A percentile compares a stretch with the other conserved stretches of the same genome.
These are phyloP conservation scores for Bostrychus sinensis DNA, from an alignment of 2,113 vertebrate genomes.

Conservation along the genomic window DNA sequence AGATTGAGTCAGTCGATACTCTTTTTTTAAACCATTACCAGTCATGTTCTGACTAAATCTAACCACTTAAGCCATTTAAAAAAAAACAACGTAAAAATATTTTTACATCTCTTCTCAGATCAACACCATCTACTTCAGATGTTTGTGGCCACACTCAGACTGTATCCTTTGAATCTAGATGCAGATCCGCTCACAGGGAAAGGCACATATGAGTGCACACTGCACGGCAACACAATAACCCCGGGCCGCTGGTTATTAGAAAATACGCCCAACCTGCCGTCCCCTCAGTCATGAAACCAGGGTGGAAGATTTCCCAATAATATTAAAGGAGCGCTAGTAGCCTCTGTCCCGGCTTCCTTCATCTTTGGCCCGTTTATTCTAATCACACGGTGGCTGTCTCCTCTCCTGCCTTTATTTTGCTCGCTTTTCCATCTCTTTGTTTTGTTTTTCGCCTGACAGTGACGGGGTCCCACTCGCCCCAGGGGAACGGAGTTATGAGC, in stretches of 20 bases:
- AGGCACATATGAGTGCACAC: conserved; percentile 48
- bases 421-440: conserved; percentile 79
- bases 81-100: conserved; percentile 3
- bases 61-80: not conserved
- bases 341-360: conserved; percentile 72
- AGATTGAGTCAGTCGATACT: too few species aligned
- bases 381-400: conserved; percentile 76
- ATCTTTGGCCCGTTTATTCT: conserved; percentile 79
- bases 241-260: conserved; percentile 85
- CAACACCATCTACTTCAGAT: conserved; percentile 26
- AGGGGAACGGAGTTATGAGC: conserved; percentile 79
- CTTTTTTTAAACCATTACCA: too few species aligned
- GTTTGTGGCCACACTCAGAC: conserved; percentile 45
- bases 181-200: conserved; percentile 37
- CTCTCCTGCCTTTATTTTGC: conserved; percentile 74
- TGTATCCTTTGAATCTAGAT: conserved; percentile 57
- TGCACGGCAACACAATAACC: conserved; percentile 77
- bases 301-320: conserved; percentile 64
- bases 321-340: conserved; percentile 79
- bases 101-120: not conserved
- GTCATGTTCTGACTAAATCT: not conserved
- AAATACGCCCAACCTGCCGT: conserved; percentile 83
- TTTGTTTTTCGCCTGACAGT: conserved; percentile 78
- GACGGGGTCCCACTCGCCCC: conserved; percentile 74
- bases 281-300: conserved; percentile 66